These are phyloP conservation scores for Lymantria monacha DNA, from an alignment of 2,888 invertebrate genomes.

Conservation along the genomic window DNA sequence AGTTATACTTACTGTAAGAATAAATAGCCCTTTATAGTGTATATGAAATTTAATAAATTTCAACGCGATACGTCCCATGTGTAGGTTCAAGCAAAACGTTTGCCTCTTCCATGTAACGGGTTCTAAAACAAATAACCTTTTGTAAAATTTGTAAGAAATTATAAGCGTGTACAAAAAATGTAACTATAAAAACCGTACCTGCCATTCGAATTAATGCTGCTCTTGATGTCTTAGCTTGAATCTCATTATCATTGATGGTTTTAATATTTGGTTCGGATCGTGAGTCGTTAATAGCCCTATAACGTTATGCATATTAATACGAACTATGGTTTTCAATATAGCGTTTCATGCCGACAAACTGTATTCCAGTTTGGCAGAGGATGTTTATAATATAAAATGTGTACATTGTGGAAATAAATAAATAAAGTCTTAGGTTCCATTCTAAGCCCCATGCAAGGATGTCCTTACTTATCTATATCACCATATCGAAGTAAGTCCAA, in stretches of 20 bases:
- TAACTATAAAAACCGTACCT: slow-evolving; percentile 23
- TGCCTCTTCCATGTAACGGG: slow-evolving; percentile 38
- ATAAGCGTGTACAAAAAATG: too few species aligned
- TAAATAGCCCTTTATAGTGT: slow-evolving; percentile 42
- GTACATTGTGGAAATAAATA: too few species aligned
- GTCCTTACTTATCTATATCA: too few species aligned
- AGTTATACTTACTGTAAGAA: slow-evolving; percentile 44
- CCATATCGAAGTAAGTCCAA: too few species aligned
- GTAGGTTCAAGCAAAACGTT: slow-evolving; percentile 18
- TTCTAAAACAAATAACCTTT: slow-evolving; percentile 31
- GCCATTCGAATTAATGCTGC: slow-evolving; percentile 16
- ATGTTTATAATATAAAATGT: too few species aligned
- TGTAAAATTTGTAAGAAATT: not conserved
- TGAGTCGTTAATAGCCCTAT: slow-evolving; percentile 51
- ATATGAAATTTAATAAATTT: slow-evolving; percentile 56
- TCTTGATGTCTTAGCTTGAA: slow-evolving; percentile 8
- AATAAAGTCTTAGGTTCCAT: too few species aligned
- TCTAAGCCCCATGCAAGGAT: too few species aligned
- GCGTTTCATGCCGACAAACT: too few species aligned
- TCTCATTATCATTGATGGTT: not conserved
- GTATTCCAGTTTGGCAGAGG: too few species aligned
- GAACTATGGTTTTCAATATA: too few species aligned
- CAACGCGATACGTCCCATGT: slow-evolving; percentile 43
- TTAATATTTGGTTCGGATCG: slow-evolving; percentile 15
- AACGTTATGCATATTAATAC: slow-evolving; percentile 2